Base-by-base conservation (phyloP, 2,113 vertebrate genomes). In the Ammodytes marinus region DNA sequence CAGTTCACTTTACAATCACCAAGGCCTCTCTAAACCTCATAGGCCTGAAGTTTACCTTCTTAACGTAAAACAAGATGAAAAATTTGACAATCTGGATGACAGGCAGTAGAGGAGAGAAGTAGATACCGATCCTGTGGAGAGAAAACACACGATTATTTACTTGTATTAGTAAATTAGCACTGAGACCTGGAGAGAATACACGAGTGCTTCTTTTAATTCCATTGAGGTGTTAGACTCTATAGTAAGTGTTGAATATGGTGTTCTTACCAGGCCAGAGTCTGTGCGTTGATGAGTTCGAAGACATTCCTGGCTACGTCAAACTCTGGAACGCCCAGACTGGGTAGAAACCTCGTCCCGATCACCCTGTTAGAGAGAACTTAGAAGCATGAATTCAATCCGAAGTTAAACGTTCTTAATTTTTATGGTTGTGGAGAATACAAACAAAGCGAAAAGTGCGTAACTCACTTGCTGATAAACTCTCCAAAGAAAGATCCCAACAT, bases 261-360 rank as follows among this genome's bases (percentile, higher is more conserved):
- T 67, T 75, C 70, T 82, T 91, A 99, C 98, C 98, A 99, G 68
- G 96, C 95, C 69, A 99, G 93, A 15, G 97, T 98, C 90, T 99
- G 98, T 15, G 96, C 95, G 1, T 99, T 98, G 86, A 99, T 99
- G 77, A 99, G 93, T 77, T 99, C 96, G 3, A 99, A 94, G 39
- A 99, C 97, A 37, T 99, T 99, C 81, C 96, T 95, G 53, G 96
- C 97, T 0, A 99, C 95, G 15, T 99, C 97, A 84, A 99, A 99
- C 88, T 99, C 97, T 53, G 97, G 97, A 68, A 92, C 77, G 3
- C 97, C 97, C 13, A 95, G 84, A 40, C 75, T 95, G 50, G 81
- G 86, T 0, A 89, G 79, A 35, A 95, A 86, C 42, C 39, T 94
- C 1, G 86, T 97, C 69, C 97, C 96, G 65, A 99, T 92, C 83